phyloP scores from a whole-genome alignment of 2,113 vertebrate genomes.

The Tringa solitaria region DNA sequence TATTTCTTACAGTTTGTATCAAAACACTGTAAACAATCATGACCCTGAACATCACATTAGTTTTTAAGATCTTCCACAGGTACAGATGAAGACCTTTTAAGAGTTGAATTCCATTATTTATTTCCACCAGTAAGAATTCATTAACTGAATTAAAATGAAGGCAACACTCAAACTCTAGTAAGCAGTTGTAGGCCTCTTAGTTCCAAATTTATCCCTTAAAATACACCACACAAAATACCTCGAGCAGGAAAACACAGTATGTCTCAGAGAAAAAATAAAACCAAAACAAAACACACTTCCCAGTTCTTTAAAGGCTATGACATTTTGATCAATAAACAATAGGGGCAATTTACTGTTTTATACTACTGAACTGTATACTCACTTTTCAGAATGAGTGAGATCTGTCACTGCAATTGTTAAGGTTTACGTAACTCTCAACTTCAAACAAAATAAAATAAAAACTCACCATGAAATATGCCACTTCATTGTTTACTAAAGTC shows the following conservation, averaged over 20 bases:
- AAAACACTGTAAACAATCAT: neutral
- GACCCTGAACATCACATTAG: neutral
- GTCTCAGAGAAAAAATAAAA: neutral
- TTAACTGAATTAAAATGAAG: conserved; percentile 53
- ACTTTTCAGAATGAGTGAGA: conserved; percentile 37
- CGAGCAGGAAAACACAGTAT: conserved; percentile 17
- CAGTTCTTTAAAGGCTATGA: conserved; percentile 25
- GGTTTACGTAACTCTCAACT: conserved; percentile 5
- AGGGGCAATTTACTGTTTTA: conserved; percentile 49
- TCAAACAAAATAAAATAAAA: neutral
- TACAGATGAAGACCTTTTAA: neutral
- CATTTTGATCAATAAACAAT: conserved; percentile 61
- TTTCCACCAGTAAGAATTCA: neutral
- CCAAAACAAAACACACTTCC: neutral
- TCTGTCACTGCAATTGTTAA: neutral
- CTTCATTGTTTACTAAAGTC: neutral
- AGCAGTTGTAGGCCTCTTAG: conserved; percentile 40
- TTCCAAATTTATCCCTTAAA: conserved; percentile 27
- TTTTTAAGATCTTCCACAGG: neutral
- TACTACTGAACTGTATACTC: conserved; percentile 5
- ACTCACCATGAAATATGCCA: neutral
- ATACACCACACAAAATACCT: neutral
- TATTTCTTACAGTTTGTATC: neutral
- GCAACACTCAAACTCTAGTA: conserved; percentile 13
- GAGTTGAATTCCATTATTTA: neutral